Conservation (phyloP, 2,888 invertebrate genomes). For the Seladonia tumulorum region DNA sequence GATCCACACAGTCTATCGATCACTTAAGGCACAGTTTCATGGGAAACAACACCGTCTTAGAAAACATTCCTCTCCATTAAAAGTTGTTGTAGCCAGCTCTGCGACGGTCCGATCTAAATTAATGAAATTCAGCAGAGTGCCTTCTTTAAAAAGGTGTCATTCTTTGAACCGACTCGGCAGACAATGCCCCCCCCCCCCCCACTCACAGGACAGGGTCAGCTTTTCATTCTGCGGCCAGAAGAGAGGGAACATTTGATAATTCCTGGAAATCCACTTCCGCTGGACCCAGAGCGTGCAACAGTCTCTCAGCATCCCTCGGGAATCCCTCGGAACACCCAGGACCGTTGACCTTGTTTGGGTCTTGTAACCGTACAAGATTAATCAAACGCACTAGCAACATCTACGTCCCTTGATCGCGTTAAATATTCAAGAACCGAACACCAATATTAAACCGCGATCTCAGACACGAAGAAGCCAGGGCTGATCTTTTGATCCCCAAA, state of each 20-base stretch:
- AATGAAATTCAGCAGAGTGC: no score
- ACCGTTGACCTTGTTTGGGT: not conserved
- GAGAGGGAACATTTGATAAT: not conserved
- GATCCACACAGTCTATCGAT: no score
- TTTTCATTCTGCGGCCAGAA: not conserved
- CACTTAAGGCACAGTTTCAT: no score
- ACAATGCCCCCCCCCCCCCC: not conserved
- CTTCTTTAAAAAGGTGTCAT: no score
- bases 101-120: no score
- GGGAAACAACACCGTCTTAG: no score
- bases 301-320: not conserved
- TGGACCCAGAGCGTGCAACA: not conserved
- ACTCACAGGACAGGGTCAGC: not conserved
- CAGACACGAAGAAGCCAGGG: not conserved
- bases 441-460: constrained; percentile 22
- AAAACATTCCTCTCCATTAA: no score
- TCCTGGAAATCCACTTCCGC: not conserved
- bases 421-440: constrained; percentile 20
- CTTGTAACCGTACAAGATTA: not conserved
- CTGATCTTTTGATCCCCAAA: constrained; percentile 18
- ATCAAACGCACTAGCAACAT: not conserved
- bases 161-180: no score
- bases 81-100: no score
- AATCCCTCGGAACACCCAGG: not conserved
- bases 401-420: not conserved